A percentile compares a stretch with the other conserved stretches of the same genome.
Evolutionary conservation across 1,140 invertebrate genomes (phyloP).

Genomic region (Phthorimaea operculella): DNA sequence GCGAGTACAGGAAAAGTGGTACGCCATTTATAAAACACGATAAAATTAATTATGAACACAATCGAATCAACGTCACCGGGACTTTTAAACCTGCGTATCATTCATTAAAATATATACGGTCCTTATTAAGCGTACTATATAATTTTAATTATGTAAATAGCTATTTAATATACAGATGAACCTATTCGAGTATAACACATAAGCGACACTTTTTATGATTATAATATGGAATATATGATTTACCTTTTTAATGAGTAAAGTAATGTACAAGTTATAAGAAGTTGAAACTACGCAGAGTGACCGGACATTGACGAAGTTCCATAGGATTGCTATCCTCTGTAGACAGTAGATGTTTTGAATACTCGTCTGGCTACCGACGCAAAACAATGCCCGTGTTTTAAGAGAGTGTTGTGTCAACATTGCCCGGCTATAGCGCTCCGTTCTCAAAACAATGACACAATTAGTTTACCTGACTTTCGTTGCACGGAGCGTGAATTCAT

Average conservation of each 20-base stretch:
- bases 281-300: conserved; percentile 23
- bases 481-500: conserved; percentile 8
- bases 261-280: conserved; percentile 1
- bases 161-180: no score
- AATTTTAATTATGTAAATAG: no score
- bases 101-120: no score
- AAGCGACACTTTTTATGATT: background rate
- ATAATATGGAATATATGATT: background rate
- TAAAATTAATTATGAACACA: background rate
- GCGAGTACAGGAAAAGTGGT: background rate
- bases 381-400: conserved; percentile 41
- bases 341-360: conserved; percentile 35
- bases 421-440: conserved; percentile 13
- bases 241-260: background rate
- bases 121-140: no score
- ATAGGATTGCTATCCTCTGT: conserved; percentile 28
- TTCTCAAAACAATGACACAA: conserved; percentile 28
- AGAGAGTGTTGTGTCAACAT: conserved; percentile 43
- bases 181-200: background rate
- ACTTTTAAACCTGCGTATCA: no score
- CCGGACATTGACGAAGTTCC: conserved; percentile 47
- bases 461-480: background rate
- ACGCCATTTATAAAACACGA: no score
- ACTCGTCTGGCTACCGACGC: conserved; percentile 15
- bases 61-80: background rate